A percentile compares a stretch with the other conserved stretches of the same genome.
These are phyloP conservation scores for Dryobota labecula DNA, from an alignment of 2,888 invertebrate species.

Conservation along the genomic window DNA sequence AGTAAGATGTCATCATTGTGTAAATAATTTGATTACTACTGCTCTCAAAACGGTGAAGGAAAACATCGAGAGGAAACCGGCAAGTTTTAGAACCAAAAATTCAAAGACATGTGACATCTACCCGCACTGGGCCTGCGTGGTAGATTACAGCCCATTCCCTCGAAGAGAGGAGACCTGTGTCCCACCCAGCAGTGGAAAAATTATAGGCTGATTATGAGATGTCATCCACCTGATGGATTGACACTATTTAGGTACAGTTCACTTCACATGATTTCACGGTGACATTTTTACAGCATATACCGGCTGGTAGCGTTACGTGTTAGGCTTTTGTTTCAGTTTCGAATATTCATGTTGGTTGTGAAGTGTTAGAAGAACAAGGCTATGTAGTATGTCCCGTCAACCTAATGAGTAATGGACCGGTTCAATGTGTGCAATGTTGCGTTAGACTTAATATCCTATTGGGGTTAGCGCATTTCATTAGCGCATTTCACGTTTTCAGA, in stretches of 20 bases:
- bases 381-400: slow-evolving; percentile 29
- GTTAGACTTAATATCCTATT: neutral
- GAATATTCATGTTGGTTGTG: slow-evolving; percentile 31
- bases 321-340: slow-evolving; percentile 15
- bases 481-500: slow-evolving; percentile 47
- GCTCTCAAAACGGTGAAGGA: too few species aligned
- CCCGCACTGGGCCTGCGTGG: too few species aligned
- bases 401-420: slow-evolving; percentile 40
- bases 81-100: too few species aligned
- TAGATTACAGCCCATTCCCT: too few species aligned
- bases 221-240: too few species aligned
- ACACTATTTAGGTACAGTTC: neutral
- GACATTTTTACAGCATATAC: neutral
- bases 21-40: too few species aligned
- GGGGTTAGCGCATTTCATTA: slow-evolving; percentile 41
- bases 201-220: too few species aligned
- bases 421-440: slow-evolving; percentile 21
- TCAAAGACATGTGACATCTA: too few species aligned
- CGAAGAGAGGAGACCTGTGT: too few species aligned
- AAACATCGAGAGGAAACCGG: too few species aligned
- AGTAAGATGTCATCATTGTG: too few species aligned
- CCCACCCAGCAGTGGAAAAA: too few species aligned
- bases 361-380: neutral
- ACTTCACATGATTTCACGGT: neutral
- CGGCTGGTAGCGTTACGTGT: slow-evolving; percentile 1